These are phyloP conservation scores for Auanema sp. DNA, from an alignment of 2,888 invertebrate genomes.

Conservation along the genomic window DNA sequence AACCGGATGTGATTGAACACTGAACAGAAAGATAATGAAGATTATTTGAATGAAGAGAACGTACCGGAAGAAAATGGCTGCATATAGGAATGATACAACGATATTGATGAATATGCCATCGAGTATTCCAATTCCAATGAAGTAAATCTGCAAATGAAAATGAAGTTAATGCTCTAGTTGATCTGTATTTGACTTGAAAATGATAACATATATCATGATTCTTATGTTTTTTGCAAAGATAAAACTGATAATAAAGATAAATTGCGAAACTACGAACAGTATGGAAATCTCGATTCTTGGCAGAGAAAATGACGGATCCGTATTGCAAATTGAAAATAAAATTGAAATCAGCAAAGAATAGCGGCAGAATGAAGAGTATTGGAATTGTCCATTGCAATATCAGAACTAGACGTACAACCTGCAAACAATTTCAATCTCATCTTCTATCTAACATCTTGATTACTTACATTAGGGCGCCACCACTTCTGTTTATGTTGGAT, in stretches of 20 bases:
- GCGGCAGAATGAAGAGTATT: slow-evolving; percentile 34
- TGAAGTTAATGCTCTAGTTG: not conserved
- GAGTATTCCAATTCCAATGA: slow-evolving; percentile 39
- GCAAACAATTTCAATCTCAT: not conserved
- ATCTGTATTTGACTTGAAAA: slow-evolving; percentile 1
- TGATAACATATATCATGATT: not conserved
- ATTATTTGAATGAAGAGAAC: not conserved
- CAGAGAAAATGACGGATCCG: slow-evolving; percentile 39
- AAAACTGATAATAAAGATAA: too few relatives aligned
- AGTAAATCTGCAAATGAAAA: slow-evolving; percentile 37
- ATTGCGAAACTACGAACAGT: slow-evolving; percentile 24
- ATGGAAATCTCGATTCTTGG: slow-evolving; percentile 39
- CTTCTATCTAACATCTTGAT: not conserved
- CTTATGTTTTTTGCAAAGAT: too few relatives aligned
- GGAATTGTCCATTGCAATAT: slow-evolving; percentile 47
- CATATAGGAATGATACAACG: slow-evolving; percentile 43
- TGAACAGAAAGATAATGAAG: slow-evolving; percentile 13
- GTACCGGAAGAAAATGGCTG: slow-evolving; percentile 45
- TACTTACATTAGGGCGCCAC: slow-evolving; percentile 38
- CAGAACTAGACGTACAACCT: slow-evolving; percentile 31
- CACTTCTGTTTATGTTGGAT: slow-evolving; percentile 46
- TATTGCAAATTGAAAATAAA: slow-evolving; percentile 33
- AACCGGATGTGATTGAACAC: slow-evolving; percentile 43
- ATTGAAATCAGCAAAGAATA: slow-evolving; percentile 43
- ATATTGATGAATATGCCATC: slow-evolving; percentile 48